Evolutionary conservation across 2,113 vertebrate species (phyloP).

Genomic region (Oncorhynchus mykiss): DNA sequence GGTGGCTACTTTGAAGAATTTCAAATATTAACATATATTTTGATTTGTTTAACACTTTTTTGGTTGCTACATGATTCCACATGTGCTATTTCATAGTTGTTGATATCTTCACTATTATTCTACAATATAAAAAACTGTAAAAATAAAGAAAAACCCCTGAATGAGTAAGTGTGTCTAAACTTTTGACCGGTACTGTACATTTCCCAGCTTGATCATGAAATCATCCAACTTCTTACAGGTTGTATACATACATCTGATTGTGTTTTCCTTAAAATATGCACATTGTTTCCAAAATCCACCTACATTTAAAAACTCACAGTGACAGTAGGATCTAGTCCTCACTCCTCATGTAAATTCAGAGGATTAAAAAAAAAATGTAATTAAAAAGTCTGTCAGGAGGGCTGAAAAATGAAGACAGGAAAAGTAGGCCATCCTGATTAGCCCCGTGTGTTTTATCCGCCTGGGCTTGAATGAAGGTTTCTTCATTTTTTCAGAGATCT

Average conservation of each 20-base stretch:
- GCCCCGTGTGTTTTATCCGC: conserved; percentile 30
- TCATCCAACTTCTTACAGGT: neutral
- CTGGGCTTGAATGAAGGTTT: too few relatives aligned
- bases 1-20: too few relatives aligned
- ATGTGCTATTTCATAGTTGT: too few relatives aligned
- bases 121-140: too few relatives aligned
- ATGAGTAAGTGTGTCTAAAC: too few relatives aligned
- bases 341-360: conserved; percentile 25
- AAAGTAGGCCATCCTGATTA: conserved; percentile 49
- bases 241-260: neutral
- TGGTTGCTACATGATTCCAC: too few relatives aligned
- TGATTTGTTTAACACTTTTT: too few relatives aligned
- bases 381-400: conserved; percentile 22
- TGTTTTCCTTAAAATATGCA: neutral
- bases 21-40: too few relatives aligned
- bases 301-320: conserved; percentile 13
- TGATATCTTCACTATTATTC: too few relatives aligned
- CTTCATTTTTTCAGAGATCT: too few relatives aligned
- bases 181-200: too few relatives aligned
- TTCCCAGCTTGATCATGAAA: neutral
- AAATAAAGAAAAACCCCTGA: too few relatives aligned
- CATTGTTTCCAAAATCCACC: conserved; percentile 14
- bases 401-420: conserved; percentile 39
- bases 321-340: conserved; percentile 30
- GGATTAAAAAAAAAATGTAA: conserved; percentile 19